phyloP scores from a whole-genome alignment of 2,888 invertebrate genomes.

The Neoaliturus tenellus region DNA sequence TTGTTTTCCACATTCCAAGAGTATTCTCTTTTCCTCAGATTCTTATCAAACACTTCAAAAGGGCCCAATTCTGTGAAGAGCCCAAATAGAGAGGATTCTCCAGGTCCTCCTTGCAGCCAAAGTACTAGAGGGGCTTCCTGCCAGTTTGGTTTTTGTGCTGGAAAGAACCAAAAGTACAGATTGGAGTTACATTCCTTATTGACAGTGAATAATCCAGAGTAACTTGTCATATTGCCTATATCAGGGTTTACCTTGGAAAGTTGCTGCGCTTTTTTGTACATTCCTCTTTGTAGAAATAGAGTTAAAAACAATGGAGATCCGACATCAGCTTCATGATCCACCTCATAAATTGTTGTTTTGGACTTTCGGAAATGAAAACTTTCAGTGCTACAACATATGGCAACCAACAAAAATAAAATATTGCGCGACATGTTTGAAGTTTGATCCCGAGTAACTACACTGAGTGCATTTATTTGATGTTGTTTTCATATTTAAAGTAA shows the following conservation, averaged over 20 bases:
- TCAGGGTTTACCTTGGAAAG: slow-evolving; percentile 56
- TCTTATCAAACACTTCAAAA: slow-evolving; percentile 70
- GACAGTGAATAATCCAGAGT: slow-evolving; percentile 80
- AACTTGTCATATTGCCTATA: slow-evolving; percentile 73
- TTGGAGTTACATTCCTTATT: slow-evolving; percentile 74
- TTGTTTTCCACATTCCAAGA: slow-evolving; percentile 89
- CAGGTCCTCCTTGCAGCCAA: slow-evolving; percentile 93
- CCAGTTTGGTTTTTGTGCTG: slow-evolving; percentile 72
- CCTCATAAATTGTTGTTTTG: too few species aligned
- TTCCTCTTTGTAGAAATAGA: not conserved
- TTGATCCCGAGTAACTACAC: too few species aligned
- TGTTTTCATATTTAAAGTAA: too few species aligned
- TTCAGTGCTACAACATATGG: too few species aligned
- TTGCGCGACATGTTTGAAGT: too few species aligned
- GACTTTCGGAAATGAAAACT: too few species aligned
- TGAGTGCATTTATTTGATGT: too few species aligned
- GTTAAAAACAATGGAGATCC: slow-evolving; percentile 9
- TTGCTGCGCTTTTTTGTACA: slow-evolving; percentile 35
- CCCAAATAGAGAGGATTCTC: slow-evolving; percentile 86
- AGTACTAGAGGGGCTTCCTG: slow-evolving; percentile 79
- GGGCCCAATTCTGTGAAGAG: slow-evolving; percentile 92
- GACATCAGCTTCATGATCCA: too few species aligned
- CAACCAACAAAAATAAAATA: too few species aligned
- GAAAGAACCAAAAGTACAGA: slow-evolving; percentile 75
- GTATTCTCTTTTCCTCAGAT: slow-evolving; percentile 78